phyloP scores from a whole-genome alignment of 2,113 vertebrate species.

The Diphyllodes magnificus region DNA sequence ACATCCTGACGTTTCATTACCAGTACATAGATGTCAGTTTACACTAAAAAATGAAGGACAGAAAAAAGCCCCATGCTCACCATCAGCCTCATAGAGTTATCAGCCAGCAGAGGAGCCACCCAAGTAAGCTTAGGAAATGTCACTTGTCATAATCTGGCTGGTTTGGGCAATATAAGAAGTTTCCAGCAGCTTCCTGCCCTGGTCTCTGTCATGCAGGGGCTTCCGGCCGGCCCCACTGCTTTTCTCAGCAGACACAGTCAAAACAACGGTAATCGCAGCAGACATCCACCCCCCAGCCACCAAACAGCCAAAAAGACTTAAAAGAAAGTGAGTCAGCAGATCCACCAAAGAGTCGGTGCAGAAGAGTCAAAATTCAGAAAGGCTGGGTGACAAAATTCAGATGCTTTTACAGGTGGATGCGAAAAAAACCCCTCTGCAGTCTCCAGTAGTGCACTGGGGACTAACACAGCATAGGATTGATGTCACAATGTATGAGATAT shows the following conservation, averaged over 20 bases:
- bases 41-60: neutral
- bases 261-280: conserved; percentile 23
- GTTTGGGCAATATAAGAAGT: neutral
- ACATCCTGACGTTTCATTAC: neutral
- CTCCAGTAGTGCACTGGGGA: neutral
- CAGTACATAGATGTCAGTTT: neutral
- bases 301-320: neutral
- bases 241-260: neutral
- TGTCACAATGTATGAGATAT: neutral
- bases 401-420: neutral
- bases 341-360: neutral
- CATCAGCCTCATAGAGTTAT: neutral
- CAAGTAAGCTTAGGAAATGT: neutral
- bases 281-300: neutral
- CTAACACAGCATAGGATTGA: neutral
- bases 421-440: neutral
- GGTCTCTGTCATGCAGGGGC: neutral
- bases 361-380: neutral
- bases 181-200: neutral
- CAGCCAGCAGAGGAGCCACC: neutral
- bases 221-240: neutral
- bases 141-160: neutral
- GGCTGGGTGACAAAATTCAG: neutral
- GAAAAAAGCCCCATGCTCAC: fast-evolving
- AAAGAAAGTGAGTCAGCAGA: neutral